Base-by-base conservation (phyloP, 2,113 vertebrate genomes). In the Athene noctua region DNA sequence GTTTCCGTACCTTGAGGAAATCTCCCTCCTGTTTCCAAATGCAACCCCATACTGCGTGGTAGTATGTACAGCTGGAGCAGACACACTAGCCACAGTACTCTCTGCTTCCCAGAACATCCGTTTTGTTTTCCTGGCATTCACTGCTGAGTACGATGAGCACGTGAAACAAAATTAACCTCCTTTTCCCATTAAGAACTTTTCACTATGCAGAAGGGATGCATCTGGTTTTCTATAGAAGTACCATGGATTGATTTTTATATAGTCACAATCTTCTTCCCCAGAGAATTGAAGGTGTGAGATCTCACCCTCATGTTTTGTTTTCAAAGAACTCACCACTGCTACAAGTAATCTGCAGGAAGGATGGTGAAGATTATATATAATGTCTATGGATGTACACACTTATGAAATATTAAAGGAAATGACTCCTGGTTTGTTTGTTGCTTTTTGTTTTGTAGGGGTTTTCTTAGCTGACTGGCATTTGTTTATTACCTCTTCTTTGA, bases 61-160 rank as follows among this genome's bases (percentile, higher is more conserved):
- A 66, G 5, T 4, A 29, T 0, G 0, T 10, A 18, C 36, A 73
- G 3, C 34, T 34, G 27, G 5, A 16, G 9, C 4, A 3, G 49
- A 74, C 0, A 0, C 38, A 62, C 34, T 36, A 62, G 44, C 25
- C 6, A 3, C 54, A 51, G 17, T 3, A 38, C 13, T 59, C 44
- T 9, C n/a, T 20, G 16, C n/a, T 79, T 84, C 57, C 32, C 68
- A 92, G 30, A 88, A 86, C 0, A 25, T 29, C 47, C 67, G 22
- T 9, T 91, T 17, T 44, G 5, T 32, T 84, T 40, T 87, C n/a
- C 65, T 74, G 26, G 38, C 14, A 46, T 46, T 74, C 1, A 1
- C 34, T 72, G 57, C 16, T 5, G 1, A 71, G 25, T 19, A 55
- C 4, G 13, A 57, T 21, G 15, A 73, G 15, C 40, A 80, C 0